These are phyloP conservation scores for Saccopteryx bilineata DNA, from an alignment of 2,113 vertebrate species.

Conservation along the genomic window DNA sequence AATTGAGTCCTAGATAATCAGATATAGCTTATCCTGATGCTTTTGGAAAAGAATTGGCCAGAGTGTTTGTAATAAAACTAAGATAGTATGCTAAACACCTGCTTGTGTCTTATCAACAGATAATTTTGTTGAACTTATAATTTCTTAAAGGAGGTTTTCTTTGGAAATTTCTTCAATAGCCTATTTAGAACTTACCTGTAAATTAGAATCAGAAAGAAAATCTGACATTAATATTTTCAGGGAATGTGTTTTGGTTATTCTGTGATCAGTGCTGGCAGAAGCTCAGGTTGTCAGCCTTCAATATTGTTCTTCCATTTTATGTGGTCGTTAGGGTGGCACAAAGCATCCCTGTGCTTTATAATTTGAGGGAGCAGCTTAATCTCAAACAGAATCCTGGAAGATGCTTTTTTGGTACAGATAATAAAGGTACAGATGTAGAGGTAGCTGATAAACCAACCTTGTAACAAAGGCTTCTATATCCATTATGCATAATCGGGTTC, in stretches of 20 bases:
- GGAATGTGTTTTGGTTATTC: not conserved
- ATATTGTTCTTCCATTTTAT: constrained; percentile 26
- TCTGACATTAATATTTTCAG: not conserved
- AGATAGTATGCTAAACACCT: not conserved
- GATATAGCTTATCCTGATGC: not conserved
- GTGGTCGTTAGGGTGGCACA: constrained; percentile 49
- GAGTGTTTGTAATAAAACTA: not conserved
- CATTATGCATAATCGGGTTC: constrained; percentile 51
- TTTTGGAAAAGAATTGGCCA: not conserved
- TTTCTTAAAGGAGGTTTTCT: constrained; percentile 22
- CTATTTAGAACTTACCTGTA: not conserved
- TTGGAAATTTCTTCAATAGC: not conserved
- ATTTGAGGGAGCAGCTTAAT: constrained; percentile 53
- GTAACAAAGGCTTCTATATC: constrained; percentile 33
- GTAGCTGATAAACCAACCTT: not conserved
- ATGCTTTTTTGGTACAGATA: constrained; percentile 59
- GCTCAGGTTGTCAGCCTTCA: constrained; percentile 5
- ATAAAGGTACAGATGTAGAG: constrained; percentile 61
- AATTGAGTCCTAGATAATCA: not conserved
- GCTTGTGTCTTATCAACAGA: not conserved
- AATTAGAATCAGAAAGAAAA: not conserved
- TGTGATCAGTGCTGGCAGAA: not conserved
- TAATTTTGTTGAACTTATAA: not conserved
- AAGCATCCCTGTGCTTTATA: constrained; percentile 30
- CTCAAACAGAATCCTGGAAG: constrained; percentile 44